A percentile compares a stretch with the other conserved stretches of the same genome.
Evolutionary conservation across 2,113 vertebrate genomes (phyloP).

Genomic region (Cygnus buccinator): DNA sequence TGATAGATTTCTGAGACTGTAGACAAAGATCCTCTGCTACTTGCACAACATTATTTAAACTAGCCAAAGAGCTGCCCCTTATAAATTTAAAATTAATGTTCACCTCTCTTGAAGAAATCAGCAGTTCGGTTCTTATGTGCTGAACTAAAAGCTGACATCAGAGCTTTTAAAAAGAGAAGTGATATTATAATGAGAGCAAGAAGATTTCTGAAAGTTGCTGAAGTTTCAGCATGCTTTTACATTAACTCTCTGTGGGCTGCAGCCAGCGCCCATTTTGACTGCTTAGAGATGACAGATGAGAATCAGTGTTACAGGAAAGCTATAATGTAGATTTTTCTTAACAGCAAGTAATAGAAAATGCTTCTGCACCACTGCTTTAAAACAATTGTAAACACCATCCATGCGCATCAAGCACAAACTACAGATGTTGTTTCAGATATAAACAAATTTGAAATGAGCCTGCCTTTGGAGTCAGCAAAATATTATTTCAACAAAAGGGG

Average conservation of each 20-base stretch:
- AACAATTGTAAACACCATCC: neutral
- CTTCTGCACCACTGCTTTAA: slow-evolving; percentile 1
- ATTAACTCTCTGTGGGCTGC: neutral
- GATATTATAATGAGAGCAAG: neutral
- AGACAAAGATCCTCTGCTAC: neutral
- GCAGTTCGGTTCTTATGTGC: neutral
- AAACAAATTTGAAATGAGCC: neutral
- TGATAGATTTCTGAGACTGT: neutral
- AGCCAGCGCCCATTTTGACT: neutral
- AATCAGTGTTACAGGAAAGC: neutral
- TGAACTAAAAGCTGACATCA: slow-evolving; percentile 11
- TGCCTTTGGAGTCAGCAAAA: neutral
- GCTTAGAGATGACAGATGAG: neutral
- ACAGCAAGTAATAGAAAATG: slow-evolving; percentile 1
- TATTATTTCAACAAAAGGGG: neutral
- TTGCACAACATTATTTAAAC: slow-evolving; percentile 8
- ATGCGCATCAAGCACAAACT: slow-evolving; percentile 11
- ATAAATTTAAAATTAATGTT: neutral
- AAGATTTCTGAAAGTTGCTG: neutral
- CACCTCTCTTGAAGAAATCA: neutral
- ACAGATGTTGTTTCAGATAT: neutral
- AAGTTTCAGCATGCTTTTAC: neutral
- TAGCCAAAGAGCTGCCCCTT: neutral
- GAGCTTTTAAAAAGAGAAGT: neutral
- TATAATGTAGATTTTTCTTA: slow-evolving; percentile 5